These are phyloP conservation scores for Pseudochirops cupreus DNA, from an alignment of 2,797 vertebrate species.

Conservation along the genomic window DNA sequence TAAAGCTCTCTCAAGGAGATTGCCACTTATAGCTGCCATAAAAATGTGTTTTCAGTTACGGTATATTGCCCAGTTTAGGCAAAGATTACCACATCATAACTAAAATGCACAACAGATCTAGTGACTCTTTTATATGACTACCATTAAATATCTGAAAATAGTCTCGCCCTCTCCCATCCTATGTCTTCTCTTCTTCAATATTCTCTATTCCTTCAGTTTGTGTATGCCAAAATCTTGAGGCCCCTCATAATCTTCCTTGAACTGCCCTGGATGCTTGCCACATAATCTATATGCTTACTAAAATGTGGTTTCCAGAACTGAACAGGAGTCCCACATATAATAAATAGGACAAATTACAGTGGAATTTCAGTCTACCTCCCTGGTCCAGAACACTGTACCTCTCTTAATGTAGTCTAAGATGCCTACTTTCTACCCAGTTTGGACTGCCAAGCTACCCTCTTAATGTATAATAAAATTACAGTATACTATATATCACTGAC, in stretches of 20 bases:
- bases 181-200: background rate
- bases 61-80: rapidly evolving
- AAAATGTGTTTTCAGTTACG: constrained; percentile 21
- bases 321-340: background rate
- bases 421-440: background rate
- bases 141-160: background rate
- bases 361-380: background rate
- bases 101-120: background rate
- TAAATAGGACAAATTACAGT: background rate
- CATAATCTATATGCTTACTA: background rate
- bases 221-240: background rate
- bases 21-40: constrained; percentile 54
- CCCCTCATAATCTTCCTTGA: background rate
- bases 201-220: background rate
- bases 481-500: background rate
- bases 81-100: background rate
- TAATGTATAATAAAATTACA: background rate
- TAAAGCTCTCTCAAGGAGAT: constrained; percentile 65
- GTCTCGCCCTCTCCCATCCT: background rate
- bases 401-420: background rate
- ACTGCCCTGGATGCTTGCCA: background rate
- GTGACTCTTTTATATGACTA: background rate
- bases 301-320: background rate
- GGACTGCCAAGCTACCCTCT: background rate
- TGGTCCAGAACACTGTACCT: background rate